Conservation (phyloP, 1,140 invertebrate genomes). For the Chrysopa pallens region DNA sequence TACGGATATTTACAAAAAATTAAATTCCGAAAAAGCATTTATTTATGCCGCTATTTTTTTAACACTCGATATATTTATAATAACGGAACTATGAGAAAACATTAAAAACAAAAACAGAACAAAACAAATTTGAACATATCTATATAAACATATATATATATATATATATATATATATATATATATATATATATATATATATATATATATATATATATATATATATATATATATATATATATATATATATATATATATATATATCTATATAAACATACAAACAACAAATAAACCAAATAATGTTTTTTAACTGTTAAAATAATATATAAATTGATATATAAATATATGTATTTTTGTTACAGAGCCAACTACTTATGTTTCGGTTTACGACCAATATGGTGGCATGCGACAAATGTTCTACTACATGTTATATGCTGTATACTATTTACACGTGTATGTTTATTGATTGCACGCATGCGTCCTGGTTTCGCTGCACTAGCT, state of each 20-base stretch:
- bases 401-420: slow-evolving; percentile 50
- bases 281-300: background rate
- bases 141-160: no score
- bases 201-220: background rate
- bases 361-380: slow-evolving; percentile 46
- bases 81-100: no score
- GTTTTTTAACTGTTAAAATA: background rate
- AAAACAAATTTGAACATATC: no score
- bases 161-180: no score
- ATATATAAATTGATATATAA: slow-evolving; percentile 1
- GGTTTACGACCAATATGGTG: slow-evolving; percentile 54
- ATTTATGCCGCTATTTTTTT: no score
- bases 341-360: slow-evolving; percentile 26
- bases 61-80: no score
- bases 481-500: slow-evolving; percentile 43
- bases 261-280: background rate
- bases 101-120: no score
- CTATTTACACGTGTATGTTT: slow-evolving; percentile 51
- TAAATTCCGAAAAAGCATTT: no score
- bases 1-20: no score
- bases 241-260: background rate
- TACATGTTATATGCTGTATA: slow-evolving; percentile 51
- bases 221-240: background rate
- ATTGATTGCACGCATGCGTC: slow-evolving; percentile 38
- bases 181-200: no score